Conservation (phyloP, 2,113 vertebrate genomes). For the Scomber colias region DNA sequence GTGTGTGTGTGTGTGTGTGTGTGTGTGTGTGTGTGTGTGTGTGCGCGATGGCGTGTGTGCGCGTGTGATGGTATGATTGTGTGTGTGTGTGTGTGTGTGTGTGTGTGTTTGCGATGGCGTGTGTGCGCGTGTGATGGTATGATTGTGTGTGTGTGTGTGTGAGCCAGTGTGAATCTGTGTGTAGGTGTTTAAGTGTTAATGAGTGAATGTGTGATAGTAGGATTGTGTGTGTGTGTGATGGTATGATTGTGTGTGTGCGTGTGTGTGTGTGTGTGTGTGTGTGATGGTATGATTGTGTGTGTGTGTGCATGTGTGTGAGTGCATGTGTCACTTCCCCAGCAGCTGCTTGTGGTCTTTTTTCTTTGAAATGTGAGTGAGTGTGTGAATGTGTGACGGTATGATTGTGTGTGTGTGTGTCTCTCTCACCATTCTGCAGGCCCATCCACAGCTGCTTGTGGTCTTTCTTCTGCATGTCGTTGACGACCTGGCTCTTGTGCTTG, state of each 20-base stretch:
- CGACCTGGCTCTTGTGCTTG: conserved; percentile 98
- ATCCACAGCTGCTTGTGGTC: conserved; percentile 99
- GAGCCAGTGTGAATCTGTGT: no score
- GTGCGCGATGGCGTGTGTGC: neutral
- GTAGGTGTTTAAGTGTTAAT: no score
- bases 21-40: neutral
- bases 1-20: conserved; percentile 13
- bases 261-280: neutral
- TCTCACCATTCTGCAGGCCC: conserved; percentile 97
- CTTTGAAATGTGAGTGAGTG: conserved; percentile 65
- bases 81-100: neutral
- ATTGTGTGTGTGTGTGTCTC: neutral
- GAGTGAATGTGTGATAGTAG: conserved; percentile 18
- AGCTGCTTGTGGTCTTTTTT: conserved; percentile 99
- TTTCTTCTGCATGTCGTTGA: conserved; percentile 99
- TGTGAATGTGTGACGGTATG: conserved; percentile 1
- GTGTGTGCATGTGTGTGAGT: neutral
- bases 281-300: no score
- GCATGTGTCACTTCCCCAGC: conserved; percentile 91
- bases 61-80: no score
- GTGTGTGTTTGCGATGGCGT: conserved; percentile 6
- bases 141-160: no score
- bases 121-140: neutral
- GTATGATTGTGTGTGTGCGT: conserved; percentile 3
- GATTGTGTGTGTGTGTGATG: neutral